Evolutionary conservation across 2,888 invertebrate species (phyloP).

Genomic region (Xylota segnis): DNA sequence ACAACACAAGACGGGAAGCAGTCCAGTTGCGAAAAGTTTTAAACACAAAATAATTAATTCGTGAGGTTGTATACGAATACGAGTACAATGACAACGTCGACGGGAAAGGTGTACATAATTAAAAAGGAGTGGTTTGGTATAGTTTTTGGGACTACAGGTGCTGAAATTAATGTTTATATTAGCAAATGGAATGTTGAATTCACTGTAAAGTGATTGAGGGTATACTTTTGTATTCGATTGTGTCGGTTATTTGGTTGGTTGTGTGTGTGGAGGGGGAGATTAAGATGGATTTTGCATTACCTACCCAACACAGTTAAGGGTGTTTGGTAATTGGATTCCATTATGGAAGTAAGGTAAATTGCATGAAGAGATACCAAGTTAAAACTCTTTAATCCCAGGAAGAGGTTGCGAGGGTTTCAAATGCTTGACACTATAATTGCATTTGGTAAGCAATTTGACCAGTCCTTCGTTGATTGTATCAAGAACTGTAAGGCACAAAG

Average conservation of each 20-base stretch:
- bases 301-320: too few species aligned
- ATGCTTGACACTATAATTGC: too few species aligned
- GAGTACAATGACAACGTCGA: too few species aligned
- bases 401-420: too few species aligned
- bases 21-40: slow-evolving; percentile 16
- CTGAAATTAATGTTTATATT: slow-evolving; percentile 56
- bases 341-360: too few species aligned
- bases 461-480: too few species aligned
- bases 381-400: too few species aligned
- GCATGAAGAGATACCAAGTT: too few species aligned
- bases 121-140: slow-evolving; percentile 27
- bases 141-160: slow-evolving; percentile 55
- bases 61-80: slow-evolving; percentile 16
- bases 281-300: background rate
- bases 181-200: slow-evolving; percentile 36
- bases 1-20: slow-evolving; percentile 22
- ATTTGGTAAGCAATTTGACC: too few species aligned
- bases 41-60: slow-evolving; percentile 61
- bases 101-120: slow-evolving; percentile 22
- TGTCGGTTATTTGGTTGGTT: background rate
- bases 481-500: too few species aligned
- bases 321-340: too few species aligned
- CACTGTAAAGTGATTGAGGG: slow-evolving; percentile 37
- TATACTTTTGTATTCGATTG: slow-evolving; percentile 12
- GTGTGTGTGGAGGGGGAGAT: background rate